phyloP scores from a whole-genome alignment of 2,797 vertebrate genomes.

The Trichosurus vulpecula region DNA sequence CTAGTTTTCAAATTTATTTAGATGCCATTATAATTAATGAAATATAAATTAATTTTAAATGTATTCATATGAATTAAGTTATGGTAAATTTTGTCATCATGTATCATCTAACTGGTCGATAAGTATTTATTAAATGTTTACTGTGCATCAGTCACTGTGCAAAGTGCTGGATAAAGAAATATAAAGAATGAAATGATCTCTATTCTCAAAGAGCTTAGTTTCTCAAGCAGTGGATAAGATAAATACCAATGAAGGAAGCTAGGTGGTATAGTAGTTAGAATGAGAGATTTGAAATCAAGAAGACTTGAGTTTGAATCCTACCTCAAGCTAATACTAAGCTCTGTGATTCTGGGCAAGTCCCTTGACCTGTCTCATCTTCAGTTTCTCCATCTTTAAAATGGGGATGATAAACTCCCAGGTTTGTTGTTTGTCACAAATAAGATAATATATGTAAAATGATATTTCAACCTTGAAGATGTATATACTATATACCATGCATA shows the following conservation, averaged over 20 bases:
- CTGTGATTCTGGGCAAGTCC: background rate
- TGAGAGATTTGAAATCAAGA: background rate
- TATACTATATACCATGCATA: too few species aligned
- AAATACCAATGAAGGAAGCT: background rate
- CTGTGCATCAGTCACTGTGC: background rate
- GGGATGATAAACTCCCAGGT: background rate
- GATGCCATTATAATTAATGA: background rate
- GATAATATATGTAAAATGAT: background rate
- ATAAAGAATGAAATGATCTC: background rate
- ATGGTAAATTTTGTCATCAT: background rate
- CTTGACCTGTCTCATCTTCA: background rate
- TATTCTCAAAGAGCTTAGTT: background rate
- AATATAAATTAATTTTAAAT: background rate
- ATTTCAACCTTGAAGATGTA: too few species aligned
- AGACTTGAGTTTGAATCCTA: background rate
- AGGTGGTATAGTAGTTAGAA: background rate
- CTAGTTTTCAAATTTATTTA: background rate
- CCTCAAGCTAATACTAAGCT: background rate
- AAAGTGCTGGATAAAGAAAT: background rate
- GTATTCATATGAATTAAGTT: background rate
- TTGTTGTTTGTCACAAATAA: background rate
- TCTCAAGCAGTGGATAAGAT: background rate
- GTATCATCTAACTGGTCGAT: background rate
- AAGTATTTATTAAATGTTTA: background rate
- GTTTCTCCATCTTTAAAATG: background rate